These are phyloP conservation scores for Alcis repandata DNA, from an alignment of 2,888 invertebrate species.

Conservation along the genomic window DNA sequence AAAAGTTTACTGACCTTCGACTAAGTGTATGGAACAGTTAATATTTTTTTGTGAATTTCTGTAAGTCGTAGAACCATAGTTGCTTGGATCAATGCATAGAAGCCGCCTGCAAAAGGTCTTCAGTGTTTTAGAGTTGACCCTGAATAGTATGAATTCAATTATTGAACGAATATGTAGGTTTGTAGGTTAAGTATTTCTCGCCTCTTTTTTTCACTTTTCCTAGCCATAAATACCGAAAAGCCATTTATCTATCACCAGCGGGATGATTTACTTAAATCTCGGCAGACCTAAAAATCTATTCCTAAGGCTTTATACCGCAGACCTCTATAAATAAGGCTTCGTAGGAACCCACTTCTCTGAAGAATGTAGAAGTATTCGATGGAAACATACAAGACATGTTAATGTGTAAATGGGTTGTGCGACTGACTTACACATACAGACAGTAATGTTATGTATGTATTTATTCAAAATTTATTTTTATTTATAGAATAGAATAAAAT, in stretches of 20 bases:
- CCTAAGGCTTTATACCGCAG: constrained; percentile 9
- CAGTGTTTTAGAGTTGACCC: no score
- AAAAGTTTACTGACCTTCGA: no score
- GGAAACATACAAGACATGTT: background rate
- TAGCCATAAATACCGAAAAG: constrained; percentile 10
- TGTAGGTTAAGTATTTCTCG: background rate
- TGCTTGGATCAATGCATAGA: no score
- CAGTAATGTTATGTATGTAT: no score
- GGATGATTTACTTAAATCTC: constrained; percentile 25
- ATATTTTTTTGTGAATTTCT: no score
- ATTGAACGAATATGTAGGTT: no score
- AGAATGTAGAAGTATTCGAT: background rate
- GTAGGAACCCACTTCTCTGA: constrained; percentile 10
- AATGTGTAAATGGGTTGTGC: background rate
- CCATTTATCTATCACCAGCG: constrained; percentile 22
- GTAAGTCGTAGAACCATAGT: no score
- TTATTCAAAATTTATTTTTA: no score
- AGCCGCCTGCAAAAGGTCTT: no score
- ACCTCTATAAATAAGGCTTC: constrained; percentile 19
- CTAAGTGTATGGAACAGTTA: no score
- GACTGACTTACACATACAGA: background rate
- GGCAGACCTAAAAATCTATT: constrained; percentile 21
- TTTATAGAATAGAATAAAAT: no score
- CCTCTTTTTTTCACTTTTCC: constrained; percentile 1
- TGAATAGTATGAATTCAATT: no score